phyloP scores from a whole-genome alignment of 1,140 invertebrate species.

The Drosophila sucinea region DNA sequence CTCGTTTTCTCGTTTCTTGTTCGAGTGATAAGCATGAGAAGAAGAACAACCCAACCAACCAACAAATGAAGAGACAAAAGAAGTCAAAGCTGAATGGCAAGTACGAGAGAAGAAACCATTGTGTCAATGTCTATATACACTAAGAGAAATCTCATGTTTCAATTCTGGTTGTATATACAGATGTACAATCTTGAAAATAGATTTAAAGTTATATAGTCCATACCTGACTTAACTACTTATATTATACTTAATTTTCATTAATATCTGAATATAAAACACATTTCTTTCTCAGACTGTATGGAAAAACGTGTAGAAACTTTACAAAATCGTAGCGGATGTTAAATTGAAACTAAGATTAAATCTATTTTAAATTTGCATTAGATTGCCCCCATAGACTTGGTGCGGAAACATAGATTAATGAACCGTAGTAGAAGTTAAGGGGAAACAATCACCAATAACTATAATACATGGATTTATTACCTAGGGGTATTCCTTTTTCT shows the following conservation, averaged over 20 bases:
- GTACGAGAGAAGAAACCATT: constrained; percentile 26
- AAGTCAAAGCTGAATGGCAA: constrained; percentile 48
- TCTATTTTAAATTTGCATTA: constrained; percentile 8
- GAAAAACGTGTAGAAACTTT: constrained; percentile 39
- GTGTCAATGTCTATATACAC: constrained; percentile 1
- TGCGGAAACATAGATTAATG: background rate
- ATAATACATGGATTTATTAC: background rate
- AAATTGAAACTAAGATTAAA: constrained; percentile 33
- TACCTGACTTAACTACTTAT: too few relatives aligned
- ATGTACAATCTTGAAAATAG: too few relatives aligned
- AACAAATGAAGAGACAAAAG: constrained; percentile 59
- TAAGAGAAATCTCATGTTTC: too few relatives aligned
- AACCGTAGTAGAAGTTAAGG: background rate
- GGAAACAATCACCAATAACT: background rate
- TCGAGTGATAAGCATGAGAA: constrained; percentile 67
- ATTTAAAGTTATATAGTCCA: too few relatives aligned
- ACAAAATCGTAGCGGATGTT: constrained; percentile 45
- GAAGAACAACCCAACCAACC: constrained; percentile 47
- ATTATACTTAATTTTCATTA: too few relatives aligned
- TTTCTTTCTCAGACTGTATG: too few relatives aligned
- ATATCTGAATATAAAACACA: too few relatives aligned
- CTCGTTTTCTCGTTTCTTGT: constrained; percentile 63
- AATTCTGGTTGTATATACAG: too few relatives aligned
- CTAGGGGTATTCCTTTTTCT: background rate
- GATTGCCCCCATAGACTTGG: background rate